Conservation (phyloP, 2,888 invertebrate genomes). For the Tipula vernalis region DNA sequence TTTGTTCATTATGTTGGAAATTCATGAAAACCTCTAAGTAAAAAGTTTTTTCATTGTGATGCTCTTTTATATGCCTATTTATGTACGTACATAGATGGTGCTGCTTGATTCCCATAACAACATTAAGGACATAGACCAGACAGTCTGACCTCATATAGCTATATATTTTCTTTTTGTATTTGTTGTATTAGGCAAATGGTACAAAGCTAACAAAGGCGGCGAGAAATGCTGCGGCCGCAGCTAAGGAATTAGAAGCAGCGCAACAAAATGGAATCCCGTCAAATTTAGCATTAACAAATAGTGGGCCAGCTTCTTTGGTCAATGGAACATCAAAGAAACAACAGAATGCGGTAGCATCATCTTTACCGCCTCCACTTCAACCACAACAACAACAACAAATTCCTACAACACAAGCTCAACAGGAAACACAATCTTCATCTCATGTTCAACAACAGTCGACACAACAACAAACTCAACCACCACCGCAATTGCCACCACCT, state of each 20-base stretch:
- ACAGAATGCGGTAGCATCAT: constrained; percentile 7
- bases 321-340: constrained; percentile 8
- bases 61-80: too few species aligned
- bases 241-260: constrained; percentile 21
- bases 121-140: neutral
- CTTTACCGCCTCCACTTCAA: neutral
- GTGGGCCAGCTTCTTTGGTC: neutral
- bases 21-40: neutral
- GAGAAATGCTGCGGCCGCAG: constrained; percentile 17
- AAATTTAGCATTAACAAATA: neutral
- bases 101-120: neutral
- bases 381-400: constrained; percentile 24
- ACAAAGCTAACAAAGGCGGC: constrained; percentile 28
- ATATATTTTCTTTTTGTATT: neutral
- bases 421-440: constrained; percentile 17
- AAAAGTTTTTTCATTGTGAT: neutral
- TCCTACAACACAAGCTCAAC: constrained; percentile 17
- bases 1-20: too few species aligned
- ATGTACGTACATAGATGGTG: too few species aligned
- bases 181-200: constrained; percentile 20
- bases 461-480: constrained; percentile 21
- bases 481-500: constrained; percentile 22
- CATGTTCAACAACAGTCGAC: constrained; percentile 16
- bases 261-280: neutral
- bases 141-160: neutral